Percentiles rank a stretch among this genome's conserved stretches.
Conservation (phyloP, 2,888 invertebrate species). For the Tetheella fluctuosa region DNA sequence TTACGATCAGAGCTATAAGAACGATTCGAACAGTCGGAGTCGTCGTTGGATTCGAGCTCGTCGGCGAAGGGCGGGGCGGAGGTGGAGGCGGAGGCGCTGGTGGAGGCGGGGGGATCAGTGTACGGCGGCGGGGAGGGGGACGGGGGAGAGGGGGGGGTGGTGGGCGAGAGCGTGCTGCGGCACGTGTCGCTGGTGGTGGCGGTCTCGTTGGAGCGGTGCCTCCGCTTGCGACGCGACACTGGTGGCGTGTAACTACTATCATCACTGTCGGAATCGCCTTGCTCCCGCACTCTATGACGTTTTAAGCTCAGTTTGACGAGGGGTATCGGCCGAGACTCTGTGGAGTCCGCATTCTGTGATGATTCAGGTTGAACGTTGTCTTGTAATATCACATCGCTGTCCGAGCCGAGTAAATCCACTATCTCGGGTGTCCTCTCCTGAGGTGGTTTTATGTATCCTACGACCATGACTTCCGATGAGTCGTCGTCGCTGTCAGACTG, state of each 20-base stretch:
- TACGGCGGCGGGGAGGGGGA: conserved; percentile 9
- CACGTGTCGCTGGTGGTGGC: conserved; percentile 23
- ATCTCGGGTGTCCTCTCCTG: conserved; percentile 87
- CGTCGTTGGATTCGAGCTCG: conserved; percentile 17
- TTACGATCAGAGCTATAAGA: conserved; percentile 26
- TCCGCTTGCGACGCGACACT: conserved; percentile 21
- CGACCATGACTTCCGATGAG: conserved; percentile 84
- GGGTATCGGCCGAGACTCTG: conserved; percentile 33
- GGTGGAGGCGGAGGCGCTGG: conserved; percentile 16
- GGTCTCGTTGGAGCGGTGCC: conserved; percentile 18
- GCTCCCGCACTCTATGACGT: conserved; percentile 33
- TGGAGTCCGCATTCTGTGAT: conserved; percentile 24
- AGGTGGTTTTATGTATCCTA: conserved; percentile 87
- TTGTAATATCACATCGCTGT: conserved; percentile 77
- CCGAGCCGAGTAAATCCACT: conserved; percentile 84
- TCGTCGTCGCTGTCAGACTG: conserved; percentile 78
- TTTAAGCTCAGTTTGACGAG: conserved; percentile 58
- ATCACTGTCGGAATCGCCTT: conserved; percentile 48
- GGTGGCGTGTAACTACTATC: conserved; percentile 46
- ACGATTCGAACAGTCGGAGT: conserved; percentile 20
- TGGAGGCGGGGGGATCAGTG: conserved; percentile 2
- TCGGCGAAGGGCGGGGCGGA: conserved; percentile 20
- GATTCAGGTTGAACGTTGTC: conserved; percentile 50
- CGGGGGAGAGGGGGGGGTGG: conserved; percentile 28
- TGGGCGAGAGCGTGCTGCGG: conserved; percentile 30